These are phyloP conservation scores for Adelognathus sp. DNA, from an alignment of 2,888 invertebrate species.

Conservation along the genomic window DNA sequence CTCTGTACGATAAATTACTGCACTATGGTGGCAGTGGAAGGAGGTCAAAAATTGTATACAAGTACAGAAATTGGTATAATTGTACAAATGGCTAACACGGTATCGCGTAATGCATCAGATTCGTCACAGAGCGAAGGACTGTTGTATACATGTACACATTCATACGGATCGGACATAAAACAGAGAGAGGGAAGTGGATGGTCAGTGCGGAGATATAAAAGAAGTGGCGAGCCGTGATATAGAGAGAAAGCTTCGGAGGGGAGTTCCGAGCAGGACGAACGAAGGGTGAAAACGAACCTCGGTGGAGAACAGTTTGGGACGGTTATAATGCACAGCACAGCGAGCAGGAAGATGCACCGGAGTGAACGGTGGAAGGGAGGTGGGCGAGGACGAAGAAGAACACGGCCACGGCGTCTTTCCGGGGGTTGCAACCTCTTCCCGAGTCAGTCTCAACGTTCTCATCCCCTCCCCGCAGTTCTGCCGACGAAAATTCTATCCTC, in stretches of 20 bases:
- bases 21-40: not conserved
- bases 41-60: constrained; percentile 37
- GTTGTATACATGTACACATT: not conserved
- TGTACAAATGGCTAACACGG: constrained; percentile 51
- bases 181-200: constrained; percentile 43
- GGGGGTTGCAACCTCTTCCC: constrained; percentile 36
- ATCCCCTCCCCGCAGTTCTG: too few species aligned
- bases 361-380: constrained; percentile 36
- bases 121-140: constrained; percentile 44
- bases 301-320: constrained; percentile 57
- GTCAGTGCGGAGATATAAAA: constrained; percentile 25
- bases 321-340: constrained; percentile 52
- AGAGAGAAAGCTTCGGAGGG: constrained; percentile 55
- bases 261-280: constrained; percentile 26
- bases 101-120: constrained; percentile 47
- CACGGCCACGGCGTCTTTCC: constrained; percentile 54
- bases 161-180: not conserved
- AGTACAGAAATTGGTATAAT: constrained; percentile 9
- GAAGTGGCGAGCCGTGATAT: constrained; percentile 42
- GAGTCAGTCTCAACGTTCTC: constrained; percentile 35
- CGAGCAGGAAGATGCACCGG: constrained; percentile 51
- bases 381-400: constrained; percentile 44
- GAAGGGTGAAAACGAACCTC: constrained; percentile 44
- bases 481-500: constrained; percentile 48
- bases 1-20: not conserved